Evolutionary conservation across 2,113 vertebrate genomes (phyloP).

Genomic region (Phyllostomus hastatus): DNA sequence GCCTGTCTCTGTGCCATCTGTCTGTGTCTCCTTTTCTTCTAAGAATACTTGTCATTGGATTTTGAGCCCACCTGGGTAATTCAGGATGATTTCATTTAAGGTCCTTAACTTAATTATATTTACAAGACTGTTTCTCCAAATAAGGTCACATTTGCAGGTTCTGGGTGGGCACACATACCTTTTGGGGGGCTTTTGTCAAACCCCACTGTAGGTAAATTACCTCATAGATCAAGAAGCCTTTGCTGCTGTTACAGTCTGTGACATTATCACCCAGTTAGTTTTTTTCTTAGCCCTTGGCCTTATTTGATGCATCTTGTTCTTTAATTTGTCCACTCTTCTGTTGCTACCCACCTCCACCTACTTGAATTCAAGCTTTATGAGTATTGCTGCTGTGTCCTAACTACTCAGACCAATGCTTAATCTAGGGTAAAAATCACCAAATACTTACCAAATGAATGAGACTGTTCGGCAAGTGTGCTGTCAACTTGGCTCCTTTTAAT

Average conservation of each 20-base stretch:
- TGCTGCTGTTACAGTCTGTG: neutral
- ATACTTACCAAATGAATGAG: neutral
- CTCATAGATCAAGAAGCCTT: neutral
- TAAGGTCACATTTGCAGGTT: neutral
- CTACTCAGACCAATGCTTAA: neutral
- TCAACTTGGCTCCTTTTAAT: neutral
- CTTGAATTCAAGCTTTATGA: neutral
- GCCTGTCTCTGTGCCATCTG: neutral
- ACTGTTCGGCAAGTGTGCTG: neutral
- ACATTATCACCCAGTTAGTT: neutral
- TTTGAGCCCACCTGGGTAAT: neutral
- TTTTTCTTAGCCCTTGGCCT: neutral
- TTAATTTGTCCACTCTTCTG: neutral
- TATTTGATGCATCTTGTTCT: neutral
- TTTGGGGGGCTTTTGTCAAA: neutral
- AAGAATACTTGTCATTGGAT: neutral
- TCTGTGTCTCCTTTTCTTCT: neutral
- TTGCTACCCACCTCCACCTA: neutral
- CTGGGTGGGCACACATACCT: neutral
- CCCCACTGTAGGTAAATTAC: neutral
- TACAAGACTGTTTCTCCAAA: neutral
- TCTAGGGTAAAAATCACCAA: neutral
- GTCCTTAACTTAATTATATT: neutral
- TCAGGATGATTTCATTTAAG: neutral
- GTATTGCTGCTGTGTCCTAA: neutral